Base-by-base conservation (phyloP, 2,113 vertebrate genomes). In the Murina feae region DNA sequence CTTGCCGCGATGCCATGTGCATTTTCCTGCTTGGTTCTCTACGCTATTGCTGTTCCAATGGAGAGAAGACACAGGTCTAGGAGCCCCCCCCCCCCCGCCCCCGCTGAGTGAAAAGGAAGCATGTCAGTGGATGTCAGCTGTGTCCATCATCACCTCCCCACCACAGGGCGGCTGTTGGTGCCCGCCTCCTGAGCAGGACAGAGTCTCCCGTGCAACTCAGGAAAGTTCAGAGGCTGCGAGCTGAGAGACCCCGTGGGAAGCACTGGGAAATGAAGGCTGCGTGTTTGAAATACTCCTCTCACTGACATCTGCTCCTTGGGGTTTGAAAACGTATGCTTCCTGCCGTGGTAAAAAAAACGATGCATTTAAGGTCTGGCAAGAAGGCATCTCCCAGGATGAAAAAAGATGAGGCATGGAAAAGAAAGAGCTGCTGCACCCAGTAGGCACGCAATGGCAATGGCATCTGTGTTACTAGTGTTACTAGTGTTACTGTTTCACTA, bases 341-440 rank as follows among this genome's bases (percentile, higher is more conserved):
- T 63, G 69, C 85, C 78, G 32, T 51, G 44, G 35, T 83, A 9
- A 28, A n/a, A 55, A 53, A 53, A 20, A 23, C 32, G 42, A 66
- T 30, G 86, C 55, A 79, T 32, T 79, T 58, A 72, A 91, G 55
- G 21, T 86, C 60, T 63, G 23, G 68, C 42, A n/a, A 35, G 60
- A 60, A 83, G 49, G 42, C 60, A 71, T 68, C 58, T 76, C 42
- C 30, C 30, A 30, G 44, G 55, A 32, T 32, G n/a, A 79, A 69
- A 66, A 60, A 12, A 47, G 23, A 17, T 7, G 11, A 35, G 76
- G 13, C 14, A 1, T 9, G 47, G 60, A 82, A 44, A 78, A 42
- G 63, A 82, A 44, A 78, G 49, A 53, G 39, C 71, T 51, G 5
- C 23, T 66, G 35, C 58, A 28, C 32, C 60, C 60, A 10, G 37